Evolutionary conservation across 2,113 vertebrate genomes (phyloP), one percentile per base, ranked within the genome.

Genomic region (Diadophis punctatus): DNA sequence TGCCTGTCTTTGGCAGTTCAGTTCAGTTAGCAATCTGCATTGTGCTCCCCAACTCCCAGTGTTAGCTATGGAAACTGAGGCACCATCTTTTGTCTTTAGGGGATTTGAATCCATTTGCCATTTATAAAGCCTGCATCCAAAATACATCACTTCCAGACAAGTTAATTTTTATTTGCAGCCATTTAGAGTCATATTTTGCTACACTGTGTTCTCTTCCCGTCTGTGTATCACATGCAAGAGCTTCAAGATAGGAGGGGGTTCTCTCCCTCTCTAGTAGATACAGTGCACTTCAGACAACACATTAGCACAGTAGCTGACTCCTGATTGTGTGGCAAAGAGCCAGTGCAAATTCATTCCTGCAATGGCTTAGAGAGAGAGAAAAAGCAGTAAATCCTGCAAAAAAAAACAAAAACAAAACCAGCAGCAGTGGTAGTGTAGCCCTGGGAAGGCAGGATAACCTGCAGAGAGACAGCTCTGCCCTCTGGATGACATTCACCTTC

Each of bases 321-420:
- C 88, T 90, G 92, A 63, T 93, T 90, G 60, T n/a, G 88, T 93
- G 92, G 92, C 92, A 86, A 52, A 51, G 88, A 93, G 92, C 88
- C 92, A 93, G 53, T 86, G 88, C 88, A 89, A 88, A 89, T 92
- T 92, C 87, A 93, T 93, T 93, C 86, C 74, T 93, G 92, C 80
- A 93, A 93, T 22, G 55, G 92, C 88, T 90, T 63, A 20, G 34
- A 18, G 51, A 14, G 51, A 11, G 11, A 12, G 14, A 14, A 88
- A 27, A 51, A 84, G 87, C 88, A 92, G 88, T 90, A 90, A 90
- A 92, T 93, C 55, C 92, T 92, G 88, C 74, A 90, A 86, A 86
- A 92, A 92, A 51, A 49, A 51, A 51, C 10, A 51, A 12, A 14
- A 3, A 48, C 48, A 48, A 48, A 48, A 48, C 63, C 80, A 93